These are phyloP conservation scores for Ennomos quercinarius DNA, from an alignment of 2,888 invertebrate species.

Conservation along the genomic window DNA sequence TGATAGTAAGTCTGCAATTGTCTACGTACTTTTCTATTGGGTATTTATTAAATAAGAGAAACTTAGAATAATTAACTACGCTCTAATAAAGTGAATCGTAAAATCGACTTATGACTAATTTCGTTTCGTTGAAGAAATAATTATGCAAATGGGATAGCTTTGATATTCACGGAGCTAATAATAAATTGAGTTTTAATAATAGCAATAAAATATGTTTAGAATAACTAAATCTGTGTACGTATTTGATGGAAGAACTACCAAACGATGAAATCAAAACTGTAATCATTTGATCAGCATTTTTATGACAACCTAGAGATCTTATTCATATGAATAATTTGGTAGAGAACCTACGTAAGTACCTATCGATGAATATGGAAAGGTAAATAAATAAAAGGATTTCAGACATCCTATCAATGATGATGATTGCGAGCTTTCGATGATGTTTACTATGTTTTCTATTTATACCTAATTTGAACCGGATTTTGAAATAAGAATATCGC, in stretches of 20 bases:
- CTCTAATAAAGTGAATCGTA: constrained; percentile 27
- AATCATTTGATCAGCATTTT: constrained; percentile 13
- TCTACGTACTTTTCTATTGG: constrained; percentile 7
- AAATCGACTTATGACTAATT: constrained; percentile 29
- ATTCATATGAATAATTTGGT: no score
- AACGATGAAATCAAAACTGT: constrained; percentile 20
- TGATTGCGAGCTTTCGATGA: no score
- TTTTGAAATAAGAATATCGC: no score
- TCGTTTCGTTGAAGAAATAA: constrained; percentile 29
- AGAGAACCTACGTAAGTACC: no score
- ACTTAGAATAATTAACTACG: background rate
- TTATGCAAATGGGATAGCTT: constrained; percentile 34
- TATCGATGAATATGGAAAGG: no score
- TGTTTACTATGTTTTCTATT: no score
- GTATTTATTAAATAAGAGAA: constrained; percentile 25
- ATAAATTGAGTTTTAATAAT: constrained; percentile 39
- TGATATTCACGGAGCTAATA: constrained; percentile 24
- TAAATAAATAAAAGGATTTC: no score
- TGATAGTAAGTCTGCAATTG: constrained; percentile 19
- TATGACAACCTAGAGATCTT: background rate
- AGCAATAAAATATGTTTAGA: constrained; percentile 24
- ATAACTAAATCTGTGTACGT: constrained; percentile 7
- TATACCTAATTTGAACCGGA: no score
- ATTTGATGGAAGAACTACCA: constrained; percentile 11
- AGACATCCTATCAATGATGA: no score